These are phyloP conservation scores for Paralvinella palmiformis DNA, from an alignment of 1,140 invertebrate genomes.

Conservation along the genomic window DNA sequence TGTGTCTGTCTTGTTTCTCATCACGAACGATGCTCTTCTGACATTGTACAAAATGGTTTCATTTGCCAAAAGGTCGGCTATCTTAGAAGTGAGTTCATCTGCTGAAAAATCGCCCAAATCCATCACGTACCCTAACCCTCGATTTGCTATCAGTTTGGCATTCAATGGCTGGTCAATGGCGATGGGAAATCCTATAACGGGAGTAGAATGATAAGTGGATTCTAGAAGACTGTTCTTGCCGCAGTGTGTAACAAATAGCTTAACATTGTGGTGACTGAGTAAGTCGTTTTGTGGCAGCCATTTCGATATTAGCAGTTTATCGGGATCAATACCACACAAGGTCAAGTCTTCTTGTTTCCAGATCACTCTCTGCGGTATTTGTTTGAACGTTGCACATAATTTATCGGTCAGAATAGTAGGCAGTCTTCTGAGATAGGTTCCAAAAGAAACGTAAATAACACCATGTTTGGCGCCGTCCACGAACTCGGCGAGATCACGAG, in stretches of 20 bases:
- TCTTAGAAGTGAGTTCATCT: too few relatives aligned
- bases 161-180: slow-evolving; percentile 58
- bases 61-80: too few relatives aligned
- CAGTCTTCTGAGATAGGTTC: not conserved
- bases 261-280: slow-evolving; percentile 51
- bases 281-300: slow-evolving; percentile 16
- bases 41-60: too few relatives aligned
- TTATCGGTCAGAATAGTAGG: not conserved
- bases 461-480: not conserved
- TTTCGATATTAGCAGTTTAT: slow-evolving; percentile 59
- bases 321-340: not conserved
- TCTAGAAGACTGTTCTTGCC: slow-evolving; percentile 65
- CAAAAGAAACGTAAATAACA: not conserved
- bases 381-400: not conserved
- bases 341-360: not conserved
- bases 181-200: slow-evolving; percentile 64
- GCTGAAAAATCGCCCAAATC: too few relatives aligned
- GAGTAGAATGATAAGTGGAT: slow-evolving; percentile 63
- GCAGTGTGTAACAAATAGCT: slow-evolving; percentile 66
- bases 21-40: too few relatives aligned
- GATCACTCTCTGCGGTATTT: not conserved
- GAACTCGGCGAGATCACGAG: not conserved
- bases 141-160: slow-evolving; percentile 42
- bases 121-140: too few relatives aligned
- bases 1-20: too few relatives aligned